Percentiles rank a stretch among this genome's conserved stretches.
phyloP scores from a whole-genome alignment of 2,888 invertebrate genomes.

The Campoplex nolae region DNA sequence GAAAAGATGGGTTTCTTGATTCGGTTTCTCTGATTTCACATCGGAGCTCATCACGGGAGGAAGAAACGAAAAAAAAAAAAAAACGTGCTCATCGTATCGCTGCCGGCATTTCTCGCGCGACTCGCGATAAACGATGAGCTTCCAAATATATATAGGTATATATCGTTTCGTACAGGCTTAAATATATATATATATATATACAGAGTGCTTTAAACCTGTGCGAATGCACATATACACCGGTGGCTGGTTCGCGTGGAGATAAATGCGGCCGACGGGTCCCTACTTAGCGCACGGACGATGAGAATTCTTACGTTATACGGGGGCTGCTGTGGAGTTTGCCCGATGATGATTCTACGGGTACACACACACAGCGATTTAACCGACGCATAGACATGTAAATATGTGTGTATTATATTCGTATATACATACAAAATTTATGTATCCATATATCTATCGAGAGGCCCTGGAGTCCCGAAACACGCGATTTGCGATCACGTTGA shows the following conservation, averaged over 20 bases:
- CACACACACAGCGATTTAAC: constrained; percentile 53
- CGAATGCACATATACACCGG: constrained; percentile 17
- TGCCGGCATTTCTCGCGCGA: constrained; percentile 59
- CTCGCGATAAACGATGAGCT: constrained; percentile 67
- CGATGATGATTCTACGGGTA: constrained; percentile 50
- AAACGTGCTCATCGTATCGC: constrained; percentile 41
- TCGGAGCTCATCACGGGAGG: constrained; percentile 37
- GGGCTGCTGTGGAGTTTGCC: constrained; percentile 48
- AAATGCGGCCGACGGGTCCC: constrained; percentile 73
- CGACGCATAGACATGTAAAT: not conserved
- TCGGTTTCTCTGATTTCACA: constrained; percentile 49
- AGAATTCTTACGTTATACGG: constrained; percentile 59
- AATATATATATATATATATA: not conserved
- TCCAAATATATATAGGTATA: constrained; percentile 12
- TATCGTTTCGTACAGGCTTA: not conserved
- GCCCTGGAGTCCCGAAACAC: constrained; percentile 66
- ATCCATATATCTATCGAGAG: constrained; percentile 53
- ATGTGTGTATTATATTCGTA: constrained; percentile 8
- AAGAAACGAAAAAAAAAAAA: constrained; percentile 1
- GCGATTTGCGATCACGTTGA: constrained; percentile 65
- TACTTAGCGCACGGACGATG: constrained; percentile 72
- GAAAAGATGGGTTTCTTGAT: constrained; percentile 51
- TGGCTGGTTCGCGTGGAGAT: constrained; percentile 69
- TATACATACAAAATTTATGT: constrained; percentile 5
- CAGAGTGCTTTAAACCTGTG: not conserved